Base-by-base conservation (phyloP, 1,140 invertebrate genomes). In the Cepaea nemoralis region DNA sequence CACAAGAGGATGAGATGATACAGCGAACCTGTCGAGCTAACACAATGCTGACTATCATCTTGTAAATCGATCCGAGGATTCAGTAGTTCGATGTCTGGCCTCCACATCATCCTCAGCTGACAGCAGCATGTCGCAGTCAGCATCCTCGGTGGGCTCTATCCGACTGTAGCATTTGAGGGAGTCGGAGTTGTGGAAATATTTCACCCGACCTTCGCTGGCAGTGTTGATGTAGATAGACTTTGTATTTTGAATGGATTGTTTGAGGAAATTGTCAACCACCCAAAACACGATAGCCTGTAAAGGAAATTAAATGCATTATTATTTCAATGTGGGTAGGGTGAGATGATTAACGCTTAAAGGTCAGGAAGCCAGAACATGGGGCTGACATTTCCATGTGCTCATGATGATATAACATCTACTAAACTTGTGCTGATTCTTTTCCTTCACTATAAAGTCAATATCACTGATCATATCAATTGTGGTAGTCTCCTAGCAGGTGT, bases 111-210 rank as follows among this genome's bases (percentile, higher is more conserved):
- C 93, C 81, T 93, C 92, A 70, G 91, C 92, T 5, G 92, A 93
- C 42, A 93, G 87, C 35, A 93, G 82, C 40, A 92, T 87, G 84
- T 93, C 93, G 77, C 92, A 92, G 86, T 93, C 93, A 75, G 92
- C 92, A 80, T 93, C 92, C 45, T 91, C 90, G 16, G 86, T 83
- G 86, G 90, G 83, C 69, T 91, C 91, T 48, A 92, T 88, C 73
- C 91, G 90, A 73, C 92, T 90, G 86, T 93, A 94, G 75, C 86
- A 86, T 42, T 86, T 85, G 14, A 88, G 84, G 2, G 85, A 77
- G 70, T 89, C 87, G 19, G 81, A 77, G 31, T 78, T 48, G 74
- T 84, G 86, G 55, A 85, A 87, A 74, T 89, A 90, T 40, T 86
- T 85, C 16, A 89, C 87, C n/a, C 84, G 80, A 5, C 78, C 78